Percentiles rank a stretch among this genome's conserved stretches.
phyloP scores from a whole-genome alignment of 2,797 vertebrate species.

The Poliocrania exsul region DNA sequence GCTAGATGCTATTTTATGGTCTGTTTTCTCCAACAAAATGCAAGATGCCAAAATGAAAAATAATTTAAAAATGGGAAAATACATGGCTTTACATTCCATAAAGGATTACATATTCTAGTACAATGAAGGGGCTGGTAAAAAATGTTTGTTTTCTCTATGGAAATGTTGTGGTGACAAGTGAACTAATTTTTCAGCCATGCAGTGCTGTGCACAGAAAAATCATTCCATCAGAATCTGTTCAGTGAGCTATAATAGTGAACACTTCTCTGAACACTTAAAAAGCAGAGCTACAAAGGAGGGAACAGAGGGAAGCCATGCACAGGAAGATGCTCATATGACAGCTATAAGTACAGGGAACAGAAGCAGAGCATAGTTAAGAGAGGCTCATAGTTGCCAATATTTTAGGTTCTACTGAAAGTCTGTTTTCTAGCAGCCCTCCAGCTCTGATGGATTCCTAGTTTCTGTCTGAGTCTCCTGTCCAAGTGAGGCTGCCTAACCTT shows the following conservation, averaged over 20 bases:
- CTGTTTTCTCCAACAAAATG: not conserved
- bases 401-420: slow-evolving; percentile 9
- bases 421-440: slow-evolving; percentile 19
- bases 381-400: not conserved
- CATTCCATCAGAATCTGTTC: not conserved
- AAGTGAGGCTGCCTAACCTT: not conserved
- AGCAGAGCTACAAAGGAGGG: not conserved
- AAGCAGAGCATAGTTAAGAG: not conserved
- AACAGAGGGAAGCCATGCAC: not conserved
- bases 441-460: not conserved
- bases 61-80: not conserved
- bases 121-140: not conserved
- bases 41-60: not conserved
- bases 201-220: not conserved
- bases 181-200: not conserved
- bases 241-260: not conserved
- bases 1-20: not conserved
- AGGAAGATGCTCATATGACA: slow-evolving; percentile 10
- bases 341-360: not conserved
- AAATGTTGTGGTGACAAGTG: not conserved
- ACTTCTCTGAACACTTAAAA: not conserved
- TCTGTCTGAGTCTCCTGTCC: not conserved
- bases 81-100: not conserved
- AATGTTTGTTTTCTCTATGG: not conserved
- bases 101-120: not conserved